Evolutionary conservation across 2,888 invertebrate genomes (phyloP).

Genomic region (Trichacis sp.): DNA sequence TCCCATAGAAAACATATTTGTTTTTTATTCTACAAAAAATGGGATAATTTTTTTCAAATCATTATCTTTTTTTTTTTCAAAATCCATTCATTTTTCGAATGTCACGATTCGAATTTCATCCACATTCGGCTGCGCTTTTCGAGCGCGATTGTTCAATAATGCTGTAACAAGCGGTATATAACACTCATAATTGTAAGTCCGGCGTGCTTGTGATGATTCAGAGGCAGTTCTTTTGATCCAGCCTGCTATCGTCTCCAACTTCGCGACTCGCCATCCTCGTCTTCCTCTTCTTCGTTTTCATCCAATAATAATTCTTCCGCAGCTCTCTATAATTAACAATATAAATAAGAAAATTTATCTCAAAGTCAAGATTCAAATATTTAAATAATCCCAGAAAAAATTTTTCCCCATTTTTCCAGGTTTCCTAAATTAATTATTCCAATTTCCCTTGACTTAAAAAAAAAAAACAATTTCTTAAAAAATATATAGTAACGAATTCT

Average conservation of each 20-base stretch:
- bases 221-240: conserved; percentile 30
- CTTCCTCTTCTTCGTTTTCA: conserved; percentile 89
- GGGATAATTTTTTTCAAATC: conserved; percentile 59
- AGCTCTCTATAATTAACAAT: conserved; percentile 11
- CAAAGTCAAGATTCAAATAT: too few species aligned
- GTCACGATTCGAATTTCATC: conserved; percentile 27
- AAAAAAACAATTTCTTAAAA: too few species aligned
- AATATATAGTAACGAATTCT: too few species aligned
- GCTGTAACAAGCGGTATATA: conserved; percentile 40
- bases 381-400: conserved; percentile 21
- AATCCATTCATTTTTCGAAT: conserved; percentile 10
- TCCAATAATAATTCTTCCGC: conserved; percentile 79
- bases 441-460: too few species aligned
- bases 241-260: conserved; percentile 89
- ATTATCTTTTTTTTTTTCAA: conserved; percentile 9
- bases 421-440: too few species aligned
- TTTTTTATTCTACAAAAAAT: conserved; percentile 70
- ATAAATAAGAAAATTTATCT: conserved; percentile 62
- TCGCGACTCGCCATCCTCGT: conserved; percentile 84
- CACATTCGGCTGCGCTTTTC: conserved; percentile 9
- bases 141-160: conserved; percentile 43
- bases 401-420: too few species aligned
- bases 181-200: conserved; percentile 32
- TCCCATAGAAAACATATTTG: conserved; percentile 69
- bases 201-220: conserved; percentile 20